phyloP scores from a whole-genome alignment of 92 coral and sea anemone species.

The Pocillopora meandrina region DNA sequence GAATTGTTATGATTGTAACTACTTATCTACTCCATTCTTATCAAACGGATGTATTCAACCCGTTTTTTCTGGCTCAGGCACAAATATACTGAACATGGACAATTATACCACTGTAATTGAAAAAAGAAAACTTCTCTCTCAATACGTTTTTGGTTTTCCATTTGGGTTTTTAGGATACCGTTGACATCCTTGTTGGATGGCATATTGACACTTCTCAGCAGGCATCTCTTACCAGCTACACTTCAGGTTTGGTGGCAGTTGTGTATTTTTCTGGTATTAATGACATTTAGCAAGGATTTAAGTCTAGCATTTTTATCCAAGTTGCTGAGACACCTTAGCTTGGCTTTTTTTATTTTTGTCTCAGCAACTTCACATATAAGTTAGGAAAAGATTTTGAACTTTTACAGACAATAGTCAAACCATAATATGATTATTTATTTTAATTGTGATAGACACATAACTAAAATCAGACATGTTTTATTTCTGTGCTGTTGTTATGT shows the following conservation, averaged over 20 bases:
- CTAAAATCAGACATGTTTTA: too few species aligned
- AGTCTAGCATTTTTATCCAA: not conserved
- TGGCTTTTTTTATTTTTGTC: too few species aligned
- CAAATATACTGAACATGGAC: too few species aligned
- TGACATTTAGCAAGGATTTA: not conserved
- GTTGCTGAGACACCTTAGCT: not conserved
- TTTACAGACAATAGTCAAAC: too few species aligned
- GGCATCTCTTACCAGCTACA: conserved; percentile 76
- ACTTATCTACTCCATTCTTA: not conserved
- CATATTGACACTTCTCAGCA: conserved; percentile 97
- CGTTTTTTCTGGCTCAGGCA: not conserved
- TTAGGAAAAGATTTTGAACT: too few species aligned
- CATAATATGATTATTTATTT: too few species aligned
- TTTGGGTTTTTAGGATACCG: conserved; percentile 80
- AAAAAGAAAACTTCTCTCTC: not conserved
- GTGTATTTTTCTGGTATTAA: not conserved
- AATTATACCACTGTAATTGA: too few species aligned
- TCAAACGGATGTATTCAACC: not conserved
- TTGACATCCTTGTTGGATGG: conserved; percentile 99
- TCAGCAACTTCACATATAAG: too few species aligned
- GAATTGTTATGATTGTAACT: not conserved
- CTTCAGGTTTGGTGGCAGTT: conserved; percentile 78
- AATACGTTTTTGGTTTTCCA: not conserved
- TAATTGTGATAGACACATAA: too few species aligned
- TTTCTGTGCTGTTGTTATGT: too few species aligned